phyloP scores from a whole-genome alignment of 2,888 invertebrate genomes.

The Altica lythri region DNA sequence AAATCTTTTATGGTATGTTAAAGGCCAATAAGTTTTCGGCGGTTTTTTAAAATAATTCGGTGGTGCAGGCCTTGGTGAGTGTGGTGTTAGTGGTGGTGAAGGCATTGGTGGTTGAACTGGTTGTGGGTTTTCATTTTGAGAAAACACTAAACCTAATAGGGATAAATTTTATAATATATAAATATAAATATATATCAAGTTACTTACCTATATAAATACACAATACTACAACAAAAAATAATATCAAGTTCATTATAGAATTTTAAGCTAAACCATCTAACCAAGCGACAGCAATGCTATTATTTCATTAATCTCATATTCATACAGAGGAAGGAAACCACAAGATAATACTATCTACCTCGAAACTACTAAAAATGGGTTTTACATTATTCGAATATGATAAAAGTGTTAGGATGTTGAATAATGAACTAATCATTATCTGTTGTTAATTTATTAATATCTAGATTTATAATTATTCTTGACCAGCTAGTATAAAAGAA shows the following conservation, averaged over 20 bases:
- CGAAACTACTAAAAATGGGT: conserved; percentile 1
- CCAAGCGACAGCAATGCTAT: no score
- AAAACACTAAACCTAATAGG: no score
- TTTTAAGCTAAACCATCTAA: neutral
- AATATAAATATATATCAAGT: no score
- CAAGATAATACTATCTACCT: conserved; percentile 9
- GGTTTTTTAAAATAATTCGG: conserved; percentile 4
- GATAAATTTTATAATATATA: no score
- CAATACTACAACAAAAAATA: neutral
- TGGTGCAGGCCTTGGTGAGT: neutral
- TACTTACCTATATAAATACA: no score
- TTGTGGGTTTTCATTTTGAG: neutral
- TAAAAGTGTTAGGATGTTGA: no score
- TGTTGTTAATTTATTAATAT: no score
- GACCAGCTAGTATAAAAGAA: no score
- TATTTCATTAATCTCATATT: no score
- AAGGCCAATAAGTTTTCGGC: conserved; percentile 21
- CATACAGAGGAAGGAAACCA: conserved; percentile 14
- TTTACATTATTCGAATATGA: neutral
- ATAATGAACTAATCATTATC: no score
- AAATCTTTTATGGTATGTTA: conserved; percentile 18
- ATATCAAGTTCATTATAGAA: conserved; percentile 1
- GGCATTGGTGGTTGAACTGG: neutral
- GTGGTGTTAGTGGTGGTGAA: neutral
- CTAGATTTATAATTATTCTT: no score